Conservation (phyloP, 2,888 invertebrate genomes). For the Euplexia lucipara region DNA sequence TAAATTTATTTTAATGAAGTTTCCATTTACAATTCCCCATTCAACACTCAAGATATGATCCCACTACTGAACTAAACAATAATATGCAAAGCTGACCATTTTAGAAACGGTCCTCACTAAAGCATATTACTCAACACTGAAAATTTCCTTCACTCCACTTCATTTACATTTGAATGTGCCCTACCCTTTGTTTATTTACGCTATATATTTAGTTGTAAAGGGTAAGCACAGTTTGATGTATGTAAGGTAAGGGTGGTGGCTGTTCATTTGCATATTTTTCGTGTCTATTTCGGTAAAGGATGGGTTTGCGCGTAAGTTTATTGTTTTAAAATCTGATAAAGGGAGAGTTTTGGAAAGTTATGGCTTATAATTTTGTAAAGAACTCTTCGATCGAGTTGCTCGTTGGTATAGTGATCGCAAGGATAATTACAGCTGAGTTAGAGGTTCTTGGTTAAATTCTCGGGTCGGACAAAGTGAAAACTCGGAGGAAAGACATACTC, state of each 20-base stretch:
- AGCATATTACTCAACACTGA: slow-evolving; percentile 55
- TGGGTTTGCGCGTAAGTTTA: slow-evolving; percentile 7
- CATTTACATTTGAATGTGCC: slow-evolving; percentile 69
- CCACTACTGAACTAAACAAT: slow-evolving; percentile 12
- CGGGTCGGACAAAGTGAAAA: too few species aligned
- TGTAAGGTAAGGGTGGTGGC: slow-evolving; percentile 35
- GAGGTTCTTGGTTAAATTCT: too few species aligned
- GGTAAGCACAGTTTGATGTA: slow-evolving; percentile 53
- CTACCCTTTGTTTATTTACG: slow-evolving; percentile 64
- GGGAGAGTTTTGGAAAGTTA: slow-evolving; percentile 3
- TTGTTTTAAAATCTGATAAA: slow-evolving; percentile 38
- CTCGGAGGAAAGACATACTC: slow-evolving; percentile 8
- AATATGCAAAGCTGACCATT: slow-evolving; percentile 49
- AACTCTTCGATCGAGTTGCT: background rate
- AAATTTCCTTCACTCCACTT: slow-evolving; percentile 39
- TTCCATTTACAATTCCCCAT: background rate
- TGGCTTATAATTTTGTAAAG: background rate
- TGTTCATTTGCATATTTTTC: slow-evolving; percentile 52
- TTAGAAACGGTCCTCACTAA: slow-evolving; percentile 14
- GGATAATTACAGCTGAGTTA: too few species aligned
- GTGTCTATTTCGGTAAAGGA: slow-evolving; percentile 29
- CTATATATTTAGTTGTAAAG: slow-evolving; percentile 53
- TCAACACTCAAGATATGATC: slow-evolving; percentile 12
- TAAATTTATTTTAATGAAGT: background rate
- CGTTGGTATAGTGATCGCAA: too few species aligned